These are phyloP conservation scores for Drosophila antonietae DNA, from an alignment of 2,888 invertebrate genomes.

Conservation along the genomic window DNA sequence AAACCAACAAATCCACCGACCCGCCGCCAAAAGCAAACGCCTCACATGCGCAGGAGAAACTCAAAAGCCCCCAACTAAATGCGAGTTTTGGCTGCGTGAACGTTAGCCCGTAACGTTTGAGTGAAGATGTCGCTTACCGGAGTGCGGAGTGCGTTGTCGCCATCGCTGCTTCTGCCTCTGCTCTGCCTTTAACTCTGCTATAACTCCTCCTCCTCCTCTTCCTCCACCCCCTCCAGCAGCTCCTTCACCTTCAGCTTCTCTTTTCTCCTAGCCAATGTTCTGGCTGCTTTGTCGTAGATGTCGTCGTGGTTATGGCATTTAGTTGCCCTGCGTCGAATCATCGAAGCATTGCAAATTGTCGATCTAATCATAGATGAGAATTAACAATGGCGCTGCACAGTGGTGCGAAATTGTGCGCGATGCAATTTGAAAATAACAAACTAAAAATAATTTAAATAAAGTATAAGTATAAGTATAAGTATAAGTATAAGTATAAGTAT, in stretches of 20 bases:
- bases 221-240: neutral
- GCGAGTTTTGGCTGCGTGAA: constrained; percentile 62
- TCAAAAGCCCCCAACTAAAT: constrained; percentile 27
- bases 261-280: constrained; percentile 47
- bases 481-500: neutral
- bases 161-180: neutral
- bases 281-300: constrained; percentile 19
- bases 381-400: constrained; percentile 28
- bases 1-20: constrained; percentile 16
- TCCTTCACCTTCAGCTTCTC: neutral
- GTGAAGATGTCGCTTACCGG: constrained; percentile 62
- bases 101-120: constrained; percentile 77
- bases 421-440: neutral
- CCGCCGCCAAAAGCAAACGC: constrained; percentile 12
- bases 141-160: constrained; percentile 5
- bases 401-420: constrained; percentile 15
- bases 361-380: constrained; percentile 71
- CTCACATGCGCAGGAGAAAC: constrained; percentile 59
- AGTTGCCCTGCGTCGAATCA: constrained; percentile 69
- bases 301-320: constrained; percentile 24
- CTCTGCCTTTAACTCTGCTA: neutral
- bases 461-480: neutral
- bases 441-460: neutral
- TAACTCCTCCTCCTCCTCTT: neutral
- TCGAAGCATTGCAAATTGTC: constrained; percentile 81